Evolutionary conservation across 1,140 invertebrate species (phyloP), one percentile per base, ranked within the genome.

Genomic region (Phenacoccus solenopsis): DNA sequence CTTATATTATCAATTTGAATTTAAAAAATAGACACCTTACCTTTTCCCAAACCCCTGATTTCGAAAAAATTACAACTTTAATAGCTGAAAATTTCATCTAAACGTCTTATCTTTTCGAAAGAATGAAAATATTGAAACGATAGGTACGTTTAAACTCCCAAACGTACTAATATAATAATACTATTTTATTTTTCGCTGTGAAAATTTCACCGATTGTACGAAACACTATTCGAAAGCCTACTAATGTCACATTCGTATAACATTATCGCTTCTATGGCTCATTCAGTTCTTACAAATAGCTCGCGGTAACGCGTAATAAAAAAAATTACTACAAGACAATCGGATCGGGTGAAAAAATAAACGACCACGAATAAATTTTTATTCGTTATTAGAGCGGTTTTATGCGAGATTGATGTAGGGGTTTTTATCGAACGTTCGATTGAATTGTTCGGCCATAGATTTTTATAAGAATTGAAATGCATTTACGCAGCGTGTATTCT

Each of bases 321-420:
- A 49, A 49, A 49, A 49, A 49, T 49, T 49, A 49, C 38, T n/a
- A 49, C 20, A 49, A 32, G 38, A 49, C 38, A 16, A 49, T 49
- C 38, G 38, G 38, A 10, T 49, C n/a, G n/a, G n/a, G 16, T 9
- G 16, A 13, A 16, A 24, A 24, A 64, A 64, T 9, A 64, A 64
- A 64, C 59, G 59, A 24, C 59, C 4, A 24, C 3, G 59, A 9
- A 64, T 64, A 64, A 64, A 64, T 64, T 64, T 64, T 64, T 64
- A 64, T 64, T 64, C 25, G 21, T 27, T 27, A 64, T 25, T 24
- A 22, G 59, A 24, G 25, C 25, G 20, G 59, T 64, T 64, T 64
- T 64, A 64, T 64, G 59, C 59, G 59, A 64, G 59, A 64, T 64
- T 64, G 25, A 64, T 64, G 59, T 64, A 64, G 20, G 25, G 32